Conservation (phyloP, 2,113 vertebrate species). For the Scophthalmus maximus region DNA sequence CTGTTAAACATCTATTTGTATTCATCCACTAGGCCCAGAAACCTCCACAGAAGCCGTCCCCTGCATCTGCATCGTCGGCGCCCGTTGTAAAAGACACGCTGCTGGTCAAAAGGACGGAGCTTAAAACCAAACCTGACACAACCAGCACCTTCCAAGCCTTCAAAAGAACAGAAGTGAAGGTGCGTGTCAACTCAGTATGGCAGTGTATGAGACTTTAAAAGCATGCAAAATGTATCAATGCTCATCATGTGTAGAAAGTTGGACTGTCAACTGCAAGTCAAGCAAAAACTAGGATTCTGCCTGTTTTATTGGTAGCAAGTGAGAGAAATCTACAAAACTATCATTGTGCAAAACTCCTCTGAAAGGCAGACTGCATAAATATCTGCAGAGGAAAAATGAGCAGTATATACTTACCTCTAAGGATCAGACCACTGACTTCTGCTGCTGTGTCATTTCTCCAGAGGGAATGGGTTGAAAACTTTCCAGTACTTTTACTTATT, state of each 20-base stretch:
- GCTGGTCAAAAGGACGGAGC: slow-evolving; percentile 92
- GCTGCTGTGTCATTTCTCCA: slow-evolving; percentile 29
- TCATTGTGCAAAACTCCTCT: not conserved
- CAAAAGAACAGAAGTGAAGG: slow-evolving; percentile 98
- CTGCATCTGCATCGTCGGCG: slow-evolving; percentile 86
- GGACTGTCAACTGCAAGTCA: too few relatives aligned
- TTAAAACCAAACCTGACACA: slow-evolving; percentile 91
- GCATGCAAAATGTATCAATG: not conserved
- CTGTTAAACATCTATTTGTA: not conserved
- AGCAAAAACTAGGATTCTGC: not conserved
- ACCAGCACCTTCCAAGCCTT: slow-evolving; percentile 93
- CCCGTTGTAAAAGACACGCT: slow-evolving; percentile 93
- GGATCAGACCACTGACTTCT: slow-evolving; percentile 9
- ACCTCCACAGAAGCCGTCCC: slow-evolving; percentile 92
- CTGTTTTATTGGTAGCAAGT: not conserved
- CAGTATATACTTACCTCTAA: not conserved
- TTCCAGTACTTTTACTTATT: slow-evolving; percentile 13
- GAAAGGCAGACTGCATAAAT: not conserved
- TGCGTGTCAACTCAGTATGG: slow-evolving; percentile 58
- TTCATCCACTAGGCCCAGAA: slow-evolving; percentile 90
- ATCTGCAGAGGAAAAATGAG: slow-evolving; percentile 19
- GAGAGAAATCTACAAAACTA: not conserved
- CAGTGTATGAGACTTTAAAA: not conserved
- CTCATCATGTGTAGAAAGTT: too few relatives aligned
- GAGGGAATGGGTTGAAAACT: slow-evolving; percentile 23